A percentile compares a stretch with the other conserved stretches of the same genome.
These are phyloP conservation scores for Alethe castanea DNA, from an alignment of 2,113 vertebrate genomes.

Conservation along the genomic window DNA sequence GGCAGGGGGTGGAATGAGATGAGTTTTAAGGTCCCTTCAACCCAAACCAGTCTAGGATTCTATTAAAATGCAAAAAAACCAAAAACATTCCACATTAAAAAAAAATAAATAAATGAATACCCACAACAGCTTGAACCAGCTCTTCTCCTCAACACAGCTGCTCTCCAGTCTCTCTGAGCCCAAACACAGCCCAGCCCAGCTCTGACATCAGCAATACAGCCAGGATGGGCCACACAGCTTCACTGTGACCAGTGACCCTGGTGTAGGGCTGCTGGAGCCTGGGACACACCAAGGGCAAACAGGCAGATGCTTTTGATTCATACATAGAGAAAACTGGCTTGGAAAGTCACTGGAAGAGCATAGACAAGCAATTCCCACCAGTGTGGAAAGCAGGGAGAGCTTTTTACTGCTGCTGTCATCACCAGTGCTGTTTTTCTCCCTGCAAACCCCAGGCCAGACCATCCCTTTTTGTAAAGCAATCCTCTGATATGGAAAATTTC, in stretches of 20 bases:
- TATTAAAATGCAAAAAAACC: background rate
- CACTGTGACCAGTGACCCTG: background rate
- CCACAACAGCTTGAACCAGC: background rate
- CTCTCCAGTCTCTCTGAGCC: background rate
- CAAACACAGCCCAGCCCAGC: background rate
- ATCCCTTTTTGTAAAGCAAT: conserved; percentile 19
- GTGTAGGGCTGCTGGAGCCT: background rate
- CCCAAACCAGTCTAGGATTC: background rate
- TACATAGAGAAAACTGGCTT: conserved; percentile 26
- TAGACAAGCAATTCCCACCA: conserved; percentile 32
- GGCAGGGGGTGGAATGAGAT: background rate
- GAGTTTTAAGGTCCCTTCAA: background rate
- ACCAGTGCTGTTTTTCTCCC: conserved; percentile 25
- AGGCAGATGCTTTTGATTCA: conserved; percentile 15
- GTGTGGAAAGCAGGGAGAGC: background rate
- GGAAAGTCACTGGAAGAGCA: conserved; percentile 34
- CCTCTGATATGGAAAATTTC: conserved; percentile 58
- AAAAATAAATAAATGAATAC: background rate
- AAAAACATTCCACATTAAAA: background rate
- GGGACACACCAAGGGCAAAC: background rate
- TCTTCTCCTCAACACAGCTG: accelerated
- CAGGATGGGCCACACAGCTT: background rate
- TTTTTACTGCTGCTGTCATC: background rate
- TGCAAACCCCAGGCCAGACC: conserved; percentile 38
- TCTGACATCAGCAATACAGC: background rate